Conservation (phyloP, 2,113 vertebrate species). For the Sisor rabdophorus region DNA sequence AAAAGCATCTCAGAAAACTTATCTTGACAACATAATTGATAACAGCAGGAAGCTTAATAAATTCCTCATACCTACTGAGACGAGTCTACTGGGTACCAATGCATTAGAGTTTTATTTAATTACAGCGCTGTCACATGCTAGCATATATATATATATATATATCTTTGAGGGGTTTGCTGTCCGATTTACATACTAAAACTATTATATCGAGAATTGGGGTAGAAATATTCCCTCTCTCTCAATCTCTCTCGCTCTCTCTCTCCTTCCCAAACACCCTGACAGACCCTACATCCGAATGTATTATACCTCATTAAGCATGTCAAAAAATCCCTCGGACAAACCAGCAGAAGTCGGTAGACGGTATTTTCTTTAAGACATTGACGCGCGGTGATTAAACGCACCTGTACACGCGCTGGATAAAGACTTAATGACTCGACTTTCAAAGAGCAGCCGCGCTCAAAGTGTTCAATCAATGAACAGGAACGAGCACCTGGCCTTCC, state of each 20-base stretch:
- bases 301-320: constrained; percentile 35
- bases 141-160: background rate
- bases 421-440: constrained; percentile 42
- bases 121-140: constrained; percentile 60
- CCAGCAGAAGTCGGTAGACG: constrained; percentile 15
- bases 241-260: too few relatives aligned
- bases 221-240: background rate
- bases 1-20: constrained; percentile 62
- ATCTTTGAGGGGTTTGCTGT: constrained; percentile 38
- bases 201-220: background rate
- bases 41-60: constrained; percentile 62
- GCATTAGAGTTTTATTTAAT: constrained; percentile 62
- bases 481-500: constrained; percentile 41
- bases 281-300: background rate
- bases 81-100: constrained; percentile 54
- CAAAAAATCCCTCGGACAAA: constrained; percentile 21
- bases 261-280: too few relatives aligned
- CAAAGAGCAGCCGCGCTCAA: constrained; percentile 27
- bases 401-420: background rate
- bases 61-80: constrained; percentile 52
- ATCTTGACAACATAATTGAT: constrained; percentile 67
- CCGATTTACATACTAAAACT: background rate
- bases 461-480: constrained; percentile 25
- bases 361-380: constrained; percentile 38
- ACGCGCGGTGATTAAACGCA: constrained; percentile 36